Evolutionary conservation across 2,797 vertebrate genomes (phyloP).

Genomic region (Neopelma chrysocephalum): DNA sequence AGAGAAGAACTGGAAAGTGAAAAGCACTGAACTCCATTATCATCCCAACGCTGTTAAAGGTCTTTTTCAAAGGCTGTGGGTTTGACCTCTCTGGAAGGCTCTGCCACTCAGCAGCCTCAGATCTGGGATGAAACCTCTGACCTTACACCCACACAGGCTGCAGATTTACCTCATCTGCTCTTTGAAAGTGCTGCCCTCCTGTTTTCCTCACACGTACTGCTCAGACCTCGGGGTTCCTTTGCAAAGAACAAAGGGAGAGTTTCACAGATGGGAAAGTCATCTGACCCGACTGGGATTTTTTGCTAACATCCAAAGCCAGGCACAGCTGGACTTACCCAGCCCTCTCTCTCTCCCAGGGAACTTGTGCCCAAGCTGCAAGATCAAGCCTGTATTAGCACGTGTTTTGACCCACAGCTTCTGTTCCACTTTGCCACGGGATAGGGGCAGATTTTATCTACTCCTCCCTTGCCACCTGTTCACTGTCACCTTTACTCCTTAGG

Average conservation of each 20-base stretch:
- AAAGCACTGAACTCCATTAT: not conserved
- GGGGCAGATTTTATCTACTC: not conserved
- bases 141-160: rapidly evolving
- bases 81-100: not conserved
- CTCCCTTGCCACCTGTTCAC: not conserved
- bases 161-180: not conserved
- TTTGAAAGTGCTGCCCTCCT: not conserved
- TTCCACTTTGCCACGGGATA: not conserved
- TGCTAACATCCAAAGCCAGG: not conserved
- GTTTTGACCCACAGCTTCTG: not conserved
- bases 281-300: not conserved
- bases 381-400: not conserved
- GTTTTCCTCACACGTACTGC: rapidly evolving
- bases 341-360: not conserved
- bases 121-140: not conserved
- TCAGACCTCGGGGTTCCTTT: not conserved
- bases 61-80: not conserved
- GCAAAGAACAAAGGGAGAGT: not conserved
- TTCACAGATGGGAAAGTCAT: not conserved
- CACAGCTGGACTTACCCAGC: not conserved
- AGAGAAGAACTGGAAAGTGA: not conserved
- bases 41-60: not conserved
- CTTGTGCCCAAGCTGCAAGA: not conserved
- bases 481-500: not conserved
- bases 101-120: not conserved